Evolutionary conservation across 2,113 vertebrate species (phyloP), one percentile per base, ranked within the genome.

Genomic region (Ictidomys tridecemlineatus): DNA sequence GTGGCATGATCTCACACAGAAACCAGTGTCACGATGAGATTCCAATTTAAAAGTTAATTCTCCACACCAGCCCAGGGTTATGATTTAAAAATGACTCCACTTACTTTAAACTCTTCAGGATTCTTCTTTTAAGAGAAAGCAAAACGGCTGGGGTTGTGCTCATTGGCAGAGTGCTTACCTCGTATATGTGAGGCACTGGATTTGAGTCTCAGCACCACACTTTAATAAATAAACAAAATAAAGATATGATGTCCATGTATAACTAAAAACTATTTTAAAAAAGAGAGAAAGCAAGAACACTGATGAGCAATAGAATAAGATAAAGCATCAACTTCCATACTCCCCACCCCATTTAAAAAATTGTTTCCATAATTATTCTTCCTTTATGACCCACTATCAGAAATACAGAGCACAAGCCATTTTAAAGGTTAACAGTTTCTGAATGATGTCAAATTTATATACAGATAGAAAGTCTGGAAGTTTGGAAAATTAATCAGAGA

Each of bases 111-210:
- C 58, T 10, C 51, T 58, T 89, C 69, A 80, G 45, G 58, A 53
- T 85, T 85, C n/a, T 85, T 87, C n/a, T 45, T 92, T 63, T 83
- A 45, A 89, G 42, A 79, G 87, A 94, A 96, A 85, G 42, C 61
- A 51, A 51, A 13, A 13, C 12, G 48, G 12, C 48, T 51, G 48
- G 48, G 48, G 48, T 13, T 51, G 48, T 51, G 48, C 48, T 51
- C 48, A 51, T 1, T 51, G 48, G 48, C 48, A 51, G 48, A 51
- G 48, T 0, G 2, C 48, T 51, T 51, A 51, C 48, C 48, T 51
- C 11, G 2, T 51, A 51, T 51, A 51, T 51, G 48, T 51, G 48
- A 51, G 48, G 48, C 48, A 51, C 48, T 51, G 48, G 48, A 10
- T 51, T 51, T 13, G 48, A 51, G 48, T 51, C 48, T 51, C 11